Base-by-base conservation (phyloP, 2,797 vertebrate species). In the Pristis pectinata region DNA sequence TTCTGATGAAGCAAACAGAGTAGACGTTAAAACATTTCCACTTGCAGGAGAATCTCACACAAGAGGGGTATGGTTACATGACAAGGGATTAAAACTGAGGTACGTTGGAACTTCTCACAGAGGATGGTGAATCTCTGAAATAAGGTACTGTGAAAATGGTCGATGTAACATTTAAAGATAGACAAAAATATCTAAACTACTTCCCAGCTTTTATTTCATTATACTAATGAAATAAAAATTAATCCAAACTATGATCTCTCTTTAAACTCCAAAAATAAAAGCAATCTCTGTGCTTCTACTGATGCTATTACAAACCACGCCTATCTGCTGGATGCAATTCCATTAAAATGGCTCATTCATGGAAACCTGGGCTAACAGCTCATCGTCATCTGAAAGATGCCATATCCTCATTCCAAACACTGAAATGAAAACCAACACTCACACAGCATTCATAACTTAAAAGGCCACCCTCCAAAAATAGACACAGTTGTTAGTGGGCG, bases 401-500 rank as follows among this genome's bases (percentile, higher is more conserved):
- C 56, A 64, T n/a, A 9, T 59, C 82, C 94, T 70, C 70, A 87
- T 67, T 17, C 37, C 61, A 70, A 82, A 70, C 91, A 41, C 59
- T 17, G 17, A 67, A 91, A 64, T 70, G 80, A 49, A 87, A 70
- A 67, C 77, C 59, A 34, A 94, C 24, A 56, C 79, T 64, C 41
- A 24, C n/a, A 30, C 61, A 53, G n/a, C n/a, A 85, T 34, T 82
- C 76, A 82, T 82, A 94, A 49, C 94, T 83, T 67, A 94, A 82
- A 85, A 67, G 53, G 67, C n/a, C 41, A 85, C 1, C 22, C 37
- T 59, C 95, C 97, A 96, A 95, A 97, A 97, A 97, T 95, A 97
- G 97, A 96, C 96, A 96, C 96, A 96, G 97, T 96, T 97, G 97
- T 97, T 97, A 95, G 59, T 95, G 95, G 59, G 37, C 64, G 53